Evolutionary conservation across 2,797 vertebrate species (phyloP).

Genomic region (Coregonus ussuriensis): DNA sequence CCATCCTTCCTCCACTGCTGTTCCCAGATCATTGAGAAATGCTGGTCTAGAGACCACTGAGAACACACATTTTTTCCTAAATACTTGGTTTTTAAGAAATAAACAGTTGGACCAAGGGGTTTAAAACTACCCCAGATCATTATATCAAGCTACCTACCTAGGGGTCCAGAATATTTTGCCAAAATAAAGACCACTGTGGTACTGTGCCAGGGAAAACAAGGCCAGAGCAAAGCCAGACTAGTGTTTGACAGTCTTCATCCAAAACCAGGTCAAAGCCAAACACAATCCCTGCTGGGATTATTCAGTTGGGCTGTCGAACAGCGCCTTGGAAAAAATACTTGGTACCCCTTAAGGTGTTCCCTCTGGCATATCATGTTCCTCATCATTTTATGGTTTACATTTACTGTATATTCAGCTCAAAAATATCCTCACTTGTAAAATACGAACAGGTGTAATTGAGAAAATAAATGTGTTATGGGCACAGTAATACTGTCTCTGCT

Average conservation of each 20-base stretch:
- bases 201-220: constrained; percentile 26
- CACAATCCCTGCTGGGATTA: not conserved
- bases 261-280: constrained; percentile 7
- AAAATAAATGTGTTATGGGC: not conserved
- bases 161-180: constrained; percentile 29
- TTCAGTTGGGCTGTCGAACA: not conserved
- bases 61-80: constrained; percentile 18
- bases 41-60: not conserved
- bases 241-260: constrained; percentile 5
- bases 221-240: not conserved
- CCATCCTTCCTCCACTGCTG: not conserved
- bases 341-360: not conserved
- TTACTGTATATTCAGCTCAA: not conserved
- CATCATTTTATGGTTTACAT: not conserved
- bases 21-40: not conserved
- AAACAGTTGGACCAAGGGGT: constrained; percentile 29
- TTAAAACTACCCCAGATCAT: constrained; percentile 32
- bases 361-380: no score
- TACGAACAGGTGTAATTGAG: not conserved
- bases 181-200: constrained; percentile 25
- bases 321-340: not conserved
- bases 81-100: constrained; percentile 19
- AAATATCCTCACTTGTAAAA: not conserved
- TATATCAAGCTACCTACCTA: not conserved
- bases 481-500: not conserved